Conservation (phyloP, 2,888 invertebrate species). For the Chalcis sispes region DNA sequence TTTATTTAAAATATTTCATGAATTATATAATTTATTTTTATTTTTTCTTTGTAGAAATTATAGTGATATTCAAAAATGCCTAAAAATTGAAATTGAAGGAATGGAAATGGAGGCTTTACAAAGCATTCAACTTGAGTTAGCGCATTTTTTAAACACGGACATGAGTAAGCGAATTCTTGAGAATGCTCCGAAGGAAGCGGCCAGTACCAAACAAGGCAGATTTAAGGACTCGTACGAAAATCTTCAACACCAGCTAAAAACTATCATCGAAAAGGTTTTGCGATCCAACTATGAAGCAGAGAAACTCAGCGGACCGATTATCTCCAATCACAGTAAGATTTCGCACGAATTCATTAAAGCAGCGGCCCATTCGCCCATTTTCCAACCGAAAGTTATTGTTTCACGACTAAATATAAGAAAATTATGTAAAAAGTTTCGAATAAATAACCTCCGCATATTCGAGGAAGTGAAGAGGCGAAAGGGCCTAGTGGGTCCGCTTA, state of each 20-base stretch:
- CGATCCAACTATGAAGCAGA: constrained; percentile 68
- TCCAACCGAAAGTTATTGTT: constrained; percentile 69
- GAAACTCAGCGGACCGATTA: background rate
- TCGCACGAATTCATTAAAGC: constrained; percentile 65
- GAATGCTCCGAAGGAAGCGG: background rate
- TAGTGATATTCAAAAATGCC: constrained; percentile 65
- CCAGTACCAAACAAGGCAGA: constrained; percentile 35
- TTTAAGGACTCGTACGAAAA: constrained; percentile 61
- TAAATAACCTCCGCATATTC: constrained; percentile 61
- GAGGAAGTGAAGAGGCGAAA: constrained; percentile 51
- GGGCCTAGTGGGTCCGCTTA: constrained; percentile 59
- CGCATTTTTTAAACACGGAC: constrained; percentile 69
- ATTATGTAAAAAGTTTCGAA: constrained; percentile 53
- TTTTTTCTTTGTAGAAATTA: background rate
- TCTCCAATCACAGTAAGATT: constrained; percentile 57
- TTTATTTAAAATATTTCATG: background rate
- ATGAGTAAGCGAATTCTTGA: constrained; percentile 59
- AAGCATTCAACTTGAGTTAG: constrained; percentile 68
- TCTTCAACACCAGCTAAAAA: constrained; percentile 69
- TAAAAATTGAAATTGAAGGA: constrained; percentile 72
- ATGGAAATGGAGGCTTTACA: constrained; percentile 68
- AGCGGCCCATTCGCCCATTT: constrained; percentile 65
- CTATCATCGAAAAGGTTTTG: constrained; percentile 70
- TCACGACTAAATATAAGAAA: constrained; percentile 62
- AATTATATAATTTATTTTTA: background rate